Percentiles rank a stretch among this genome's conserved stretches.
Conservation (phyloP, 2,888 invertebrate genomes). For the Operophtera brumata region DNA sequence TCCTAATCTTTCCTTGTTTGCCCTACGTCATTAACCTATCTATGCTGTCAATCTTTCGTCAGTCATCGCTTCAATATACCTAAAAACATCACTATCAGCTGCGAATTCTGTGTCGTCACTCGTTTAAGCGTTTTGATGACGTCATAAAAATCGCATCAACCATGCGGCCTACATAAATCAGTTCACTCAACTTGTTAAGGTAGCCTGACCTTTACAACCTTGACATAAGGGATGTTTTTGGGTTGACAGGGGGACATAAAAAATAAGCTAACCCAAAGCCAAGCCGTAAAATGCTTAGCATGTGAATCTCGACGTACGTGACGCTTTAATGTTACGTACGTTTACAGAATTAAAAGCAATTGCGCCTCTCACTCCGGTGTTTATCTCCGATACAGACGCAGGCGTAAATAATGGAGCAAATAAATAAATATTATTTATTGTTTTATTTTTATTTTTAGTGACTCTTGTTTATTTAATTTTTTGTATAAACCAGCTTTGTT, state of each 20-base stretch:
- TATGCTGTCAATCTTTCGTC: constrained; percentile 12
- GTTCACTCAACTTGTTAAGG: constrained; percentile 14
- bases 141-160: constrained; percentile 62
- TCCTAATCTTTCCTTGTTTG: constrained; percentile 7
- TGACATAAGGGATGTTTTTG: constrained; percentile 5
- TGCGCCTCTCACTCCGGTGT: constrained; percentile 7
- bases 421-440: too few relatives aligned
- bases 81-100: constrained; percentile 32
- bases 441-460: too few relatives aligned
- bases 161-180: constrained; percentile 55
- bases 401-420: background rate
- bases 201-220: constrained; percentile 10
- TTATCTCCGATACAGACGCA: constrained; percentile 10
- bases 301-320: constrained; percentile 35
- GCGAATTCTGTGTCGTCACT: constrained; percentile 43
- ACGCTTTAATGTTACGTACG: constrained; percentile 28
- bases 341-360: constrained; percentile 29
- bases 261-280: constrained; percentile 30
- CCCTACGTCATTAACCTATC: constrained; percentile 19
- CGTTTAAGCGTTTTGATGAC: constrained; percentile 64
- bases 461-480: too few relatives aligned
- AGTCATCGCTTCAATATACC: constrained; percentile 21
- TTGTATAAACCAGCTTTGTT: too few relatives aligned
- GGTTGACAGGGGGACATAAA: constrained; percentile 4
- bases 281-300: constrained; percentile 34